Conservation (phyloP, 2,113 vertebrate genomes). For the Blennius ocellaris region DNA sequence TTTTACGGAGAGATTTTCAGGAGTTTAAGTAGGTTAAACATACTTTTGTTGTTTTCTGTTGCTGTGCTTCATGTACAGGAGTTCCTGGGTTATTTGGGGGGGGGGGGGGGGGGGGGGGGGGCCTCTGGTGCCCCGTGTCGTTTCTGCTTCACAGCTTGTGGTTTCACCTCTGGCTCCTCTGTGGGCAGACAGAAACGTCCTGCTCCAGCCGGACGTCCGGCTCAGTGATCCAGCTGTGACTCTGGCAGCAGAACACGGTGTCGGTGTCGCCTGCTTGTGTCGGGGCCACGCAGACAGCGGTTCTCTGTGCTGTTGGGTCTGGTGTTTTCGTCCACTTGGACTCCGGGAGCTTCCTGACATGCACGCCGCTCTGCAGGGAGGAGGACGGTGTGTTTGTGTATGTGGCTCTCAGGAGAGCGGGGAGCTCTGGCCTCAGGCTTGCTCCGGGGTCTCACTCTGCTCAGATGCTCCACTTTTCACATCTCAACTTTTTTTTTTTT, state of each 20-base stretch:
- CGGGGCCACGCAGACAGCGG: not conserved
- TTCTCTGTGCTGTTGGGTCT: not conserved
- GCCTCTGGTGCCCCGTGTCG: not conserved
- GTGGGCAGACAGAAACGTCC: constrained; percentile 7
- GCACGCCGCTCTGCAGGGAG: not conserved
- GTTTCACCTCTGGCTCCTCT: constrained; percentile 31
- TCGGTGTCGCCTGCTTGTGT: constrained; percentile 33
- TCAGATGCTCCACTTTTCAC: constrained; percentile 2
- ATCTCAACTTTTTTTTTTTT: constrained; percentile 17
- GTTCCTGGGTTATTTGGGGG: constrained; percentile 7
- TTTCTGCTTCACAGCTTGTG: constrained; percentile 49
- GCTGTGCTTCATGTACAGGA: not conserved
- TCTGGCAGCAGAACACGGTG: constrained; percentile 33
- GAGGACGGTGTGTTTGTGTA: constrained; percentile 23
- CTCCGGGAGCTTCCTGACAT: not conserved
- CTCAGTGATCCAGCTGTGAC: constrained; percentile 44
- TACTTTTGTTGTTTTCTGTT: constrained; percentile 2
- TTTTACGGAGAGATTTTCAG: too few relatives aligned
- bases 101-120: too few relatives aligned
- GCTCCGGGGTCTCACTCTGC: not conserved
- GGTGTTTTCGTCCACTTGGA: constrained; percentile 11
- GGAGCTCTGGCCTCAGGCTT: constrained; percentile 1
- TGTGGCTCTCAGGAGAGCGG: constrained; percentile 8
- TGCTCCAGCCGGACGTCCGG: constrained; percentile 31
- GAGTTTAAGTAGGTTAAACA: not conserved